phyloP scores from a whole-genome alignment of 2,888 invertebrate species.

The Limnephilus marmoratus region DNA sequence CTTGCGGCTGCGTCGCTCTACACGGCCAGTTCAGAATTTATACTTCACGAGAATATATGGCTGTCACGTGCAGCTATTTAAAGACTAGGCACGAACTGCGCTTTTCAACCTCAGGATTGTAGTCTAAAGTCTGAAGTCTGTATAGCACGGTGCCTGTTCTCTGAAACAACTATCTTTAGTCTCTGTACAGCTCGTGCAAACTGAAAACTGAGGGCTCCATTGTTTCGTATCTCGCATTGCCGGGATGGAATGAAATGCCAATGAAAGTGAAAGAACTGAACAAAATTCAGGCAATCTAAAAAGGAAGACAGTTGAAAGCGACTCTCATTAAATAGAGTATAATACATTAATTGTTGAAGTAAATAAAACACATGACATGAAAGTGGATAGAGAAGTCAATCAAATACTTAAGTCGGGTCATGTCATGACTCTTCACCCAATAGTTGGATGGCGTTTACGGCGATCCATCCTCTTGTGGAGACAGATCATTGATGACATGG shows the following conservation, averaged over 20 bases:
- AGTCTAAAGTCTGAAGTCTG: neutral
- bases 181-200: neutral
- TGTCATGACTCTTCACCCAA: no score
- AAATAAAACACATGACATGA: neutral
- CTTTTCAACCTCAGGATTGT: slow-evolving; percentile 7
- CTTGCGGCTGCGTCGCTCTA: neutral
- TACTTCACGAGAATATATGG: slow-evolving; percentile 50
- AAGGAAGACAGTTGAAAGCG: neutral
- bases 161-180: neutral
- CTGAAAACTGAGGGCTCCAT: neutral
- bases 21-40: slow-evolving; percentile 7
- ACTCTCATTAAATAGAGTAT: neutral
- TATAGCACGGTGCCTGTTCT: neutral
- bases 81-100: slow-evolving; percentile 57
- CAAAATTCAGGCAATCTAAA: neutral
- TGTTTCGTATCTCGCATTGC: neutral
- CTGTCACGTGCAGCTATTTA: slow-evolving; percentile 61
- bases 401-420: neutral
- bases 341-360: neutral
- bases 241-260: neutral
- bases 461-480: no score
- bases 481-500: no score
- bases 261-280: slow-evolving; percentile 10
- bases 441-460: no score
- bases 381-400: neutral